Percentiles rank a stretch among this genome's conserved stretches.
These are phyloP conservation scores for Sparus aurata DNA, from an alignment of 2,797 vertebrate species.

Conservation along the genomic window DNA sequence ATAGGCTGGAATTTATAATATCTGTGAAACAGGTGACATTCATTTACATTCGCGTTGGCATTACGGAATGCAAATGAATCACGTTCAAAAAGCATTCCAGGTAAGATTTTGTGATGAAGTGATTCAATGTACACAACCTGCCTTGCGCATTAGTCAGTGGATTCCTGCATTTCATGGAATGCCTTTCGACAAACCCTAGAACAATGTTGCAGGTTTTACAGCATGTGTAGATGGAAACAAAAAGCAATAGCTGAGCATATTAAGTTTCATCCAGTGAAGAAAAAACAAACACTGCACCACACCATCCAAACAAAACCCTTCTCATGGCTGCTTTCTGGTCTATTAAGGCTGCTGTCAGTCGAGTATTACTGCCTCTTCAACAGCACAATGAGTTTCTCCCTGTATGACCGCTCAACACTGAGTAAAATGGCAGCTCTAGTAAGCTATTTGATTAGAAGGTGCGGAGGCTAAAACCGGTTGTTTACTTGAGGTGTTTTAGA, in stretches of 20 bases:
- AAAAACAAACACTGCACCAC: slow-evolving; percentile 2
- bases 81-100: neutral
- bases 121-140: neutral
- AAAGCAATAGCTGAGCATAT: slow-evolving; percentile 21
- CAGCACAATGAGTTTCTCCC: slow-evolving; percentile 29
- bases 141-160: neutral
- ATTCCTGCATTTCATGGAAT: slow-evolving; percentile 11
- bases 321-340: slow-evolving; percentile 34
- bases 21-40: neutral
- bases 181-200: neutral
- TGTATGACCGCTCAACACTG: slow-evolving; percentile 26
- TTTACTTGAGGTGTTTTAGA: slow-evolving; percentile 12
- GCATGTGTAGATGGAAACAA: slow-evolving; percentile 14
- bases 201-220: neutral
- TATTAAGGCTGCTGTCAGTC: slow-evolving; percentile 42
- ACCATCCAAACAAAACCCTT: slow-evolving; percentile 21
- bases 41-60: neutral
- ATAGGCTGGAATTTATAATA: neutral
- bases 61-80: neutral
- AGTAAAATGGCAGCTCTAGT: slow-evolving; percentile 34
- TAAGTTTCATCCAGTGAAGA: slow-evolving; percentile 8
- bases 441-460: slow-evolving; percentile 25
- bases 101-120: neutral
- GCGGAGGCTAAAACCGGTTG: slow-evolving; percentile 31
- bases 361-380: slow-evolving; percentile 31